Base-by-base conservation (phyloP, 2,797 vertebrate genomes). In the Poecilia velifera region DNA sequence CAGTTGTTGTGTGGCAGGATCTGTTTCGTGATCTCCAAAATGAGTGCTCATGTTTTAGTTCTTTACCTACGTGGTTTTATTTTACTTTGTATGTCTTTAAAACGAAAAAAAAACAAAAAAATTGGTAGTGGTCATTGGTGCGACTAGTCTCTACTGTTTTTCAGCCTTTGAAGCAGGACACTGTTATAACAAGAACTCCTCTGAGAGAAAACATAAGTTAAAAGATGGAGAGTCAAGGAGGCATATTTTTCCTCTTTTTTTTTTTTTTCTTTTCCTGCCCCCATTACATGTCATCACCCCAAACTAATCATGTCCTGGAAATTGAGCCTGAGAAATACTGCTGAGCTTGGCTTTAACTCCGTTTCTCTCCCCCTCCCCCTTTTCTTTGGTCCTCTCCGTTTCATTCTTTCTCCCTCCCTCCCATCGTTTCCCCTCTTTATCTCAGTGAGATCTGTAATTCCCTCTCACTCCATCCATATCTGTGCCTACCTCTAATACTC, bases 221-320 rank as follows among this genome's bases (percentile, higher is more conserved):
- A 34, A 70, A 59, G 72, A 66, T 72, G n/a, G 78, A 73, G 78
- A 77, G 84, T 74, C 36, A 41, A 75, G 88, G 86, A 88, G 74
- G 82, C 79, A 82, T 68, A 53, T 78, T 82, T 86, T 86, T 91
- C 22, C 51, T 53, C 51, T 74, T 84, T 92, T 91, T 31, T 84
- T 92, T 91, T 31, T 31, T 86, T 92, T 91, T 88, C 84, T 92
- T 90, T 89, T 85, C 87, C 90, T 91, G 87, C 82, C 79, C 82
- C 89, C 88, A 91, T 95, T 94, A 93, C 87, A 87, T 92, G 91
- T 92, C 92, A 93, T 94, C 93, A 91, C 89, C 95, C 91, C 85
- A 86, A 93, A 91, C 93, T 93, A 92, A 95, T 95, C 94, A 93
- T 91, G 93, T 93, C 84, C 90, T 94, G 91, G 91, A 95, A 93